Evolutionary conservation across 2,888 invertebrate genomes (phyloP).

Genomic region (Ectobius pallidus): DNA sequence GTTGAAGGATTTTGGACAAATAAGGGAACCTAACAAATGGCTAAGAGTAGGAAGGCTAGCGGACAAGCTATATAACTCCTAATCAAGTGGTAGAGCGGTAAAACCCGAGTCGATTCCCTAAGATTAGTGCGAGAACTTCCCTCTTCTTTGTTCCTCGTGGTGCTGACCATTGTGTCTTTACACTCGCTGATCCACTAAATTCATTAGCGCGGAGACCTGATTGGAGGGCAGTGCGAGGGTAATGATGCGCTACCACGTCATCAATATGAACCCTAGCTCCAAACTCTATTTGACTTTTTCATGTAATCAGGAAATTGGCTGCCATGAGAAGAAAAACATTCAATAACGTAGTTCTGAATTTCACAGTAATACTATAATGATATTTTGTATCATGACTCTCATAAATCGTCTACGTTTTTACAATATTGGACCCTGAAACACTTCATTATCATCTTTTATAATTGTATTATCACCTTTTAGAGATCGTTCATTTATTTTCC

Average conservation of each 20-base stretch:
- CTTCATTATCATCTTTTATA: too few relatives aligned
- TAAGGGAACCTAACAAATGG: constrained; percentile 28
- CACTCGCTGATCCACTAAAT: constrained; percentile 30
- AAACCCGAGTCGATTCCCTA: constrained; percentile 33
- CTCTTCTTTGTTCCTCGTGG: constrained; percentile 14
- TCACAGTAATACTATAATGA: too few relatives aligned
- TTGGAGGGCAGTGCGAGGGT: constrained; percentile 6
- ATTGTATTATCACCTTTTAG: too few relatives aligned
- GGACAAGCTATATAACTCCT: constrained; percentile 32
- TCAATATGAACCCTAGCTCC: constrained; percentile 33
- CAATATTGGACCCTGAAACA: too few relatives aligned
- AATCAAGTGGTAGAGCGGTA: constrained; percentile 36
- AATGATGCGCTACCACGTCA: constrained; percentile 8
- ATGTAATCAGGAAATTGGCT: too few relatives aligned
- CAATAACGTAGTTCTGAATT: too few relatives aligned
- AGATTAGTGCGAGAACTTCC: constrained; percentile 29
- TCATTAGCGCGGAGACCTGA: constrained; percentile 35
- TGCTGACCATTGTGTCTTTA: constrained; percentile 24
- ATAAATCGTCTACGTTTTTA: too few relatives aligned
- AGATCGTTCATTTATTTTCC: too few relatives aligned
- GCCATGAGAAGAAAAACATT: too few relatives aligned
- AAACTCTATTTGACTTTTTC: too few relatives aligned
- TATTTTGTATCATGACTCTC: too few relatives aligned
- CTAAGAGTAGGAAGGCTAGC: not conserved
- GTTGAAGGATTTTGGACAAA: too few relatives aligned